Conservation (phyloP, 2,797 vertebrate genomes). For the Semotilus atromaculatus region DNA sequence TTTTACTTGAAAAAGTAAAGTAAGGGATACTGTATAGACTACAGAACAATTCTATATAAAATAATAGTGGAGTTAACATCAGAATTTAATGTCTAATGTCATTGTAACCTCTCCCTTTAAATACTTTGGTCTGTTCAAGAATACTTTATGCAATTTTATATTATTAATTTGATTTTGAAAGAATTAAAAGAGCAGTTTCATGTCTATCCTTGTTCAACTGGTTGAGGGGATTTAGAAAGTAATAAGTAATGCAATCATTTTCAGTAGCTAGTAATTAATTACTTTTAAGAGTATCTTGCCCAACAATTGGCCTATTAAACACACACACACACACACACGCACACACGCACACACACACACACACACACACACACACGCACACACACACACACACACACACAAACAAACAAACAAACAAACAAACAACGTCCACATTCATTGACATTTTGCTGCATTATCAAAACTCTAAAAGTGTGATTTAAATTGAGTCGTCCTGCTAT, state of each 20-base stretch:
- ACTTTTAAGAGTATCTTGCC: neutral
- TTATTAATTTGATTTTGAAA: neutral
- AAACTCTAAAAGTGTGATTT: neutral
- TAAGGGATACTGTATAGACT: neutral
- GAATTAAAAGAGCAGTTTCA: neutral
- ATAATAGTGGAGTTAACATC: neutral
- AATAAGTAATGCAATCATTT: neutral
- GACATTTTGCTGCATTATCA: neutral
- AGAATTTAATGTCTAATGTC: neutral
- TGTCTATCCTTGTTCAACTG: neutral
- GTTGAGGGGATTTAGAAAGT: neutral
- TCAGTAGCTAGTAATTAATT: neutral
- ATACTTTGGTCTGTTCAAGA: neutral
- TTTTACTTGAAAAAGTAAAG: no score
- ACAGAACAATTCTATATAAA: neutral
- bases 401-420: no score
- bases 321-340: no score
- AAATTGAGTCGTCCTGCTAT: neutral
- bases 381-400: no score
- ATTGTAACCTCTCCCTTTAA: neutral
- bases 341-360: no score
- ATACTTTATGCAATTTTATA: neutral
- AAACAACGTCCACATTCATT: neutral
- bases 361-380: no score
- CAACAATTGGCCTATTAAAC: no score